A percentile compares a stretch with the other conserved stretches of the same genome.
These are phyloP conservation scores for Ctenicera cuprea DNA, from an alignment of 2,888 invertebrate species.

Conservation along the genomic window DNA sequence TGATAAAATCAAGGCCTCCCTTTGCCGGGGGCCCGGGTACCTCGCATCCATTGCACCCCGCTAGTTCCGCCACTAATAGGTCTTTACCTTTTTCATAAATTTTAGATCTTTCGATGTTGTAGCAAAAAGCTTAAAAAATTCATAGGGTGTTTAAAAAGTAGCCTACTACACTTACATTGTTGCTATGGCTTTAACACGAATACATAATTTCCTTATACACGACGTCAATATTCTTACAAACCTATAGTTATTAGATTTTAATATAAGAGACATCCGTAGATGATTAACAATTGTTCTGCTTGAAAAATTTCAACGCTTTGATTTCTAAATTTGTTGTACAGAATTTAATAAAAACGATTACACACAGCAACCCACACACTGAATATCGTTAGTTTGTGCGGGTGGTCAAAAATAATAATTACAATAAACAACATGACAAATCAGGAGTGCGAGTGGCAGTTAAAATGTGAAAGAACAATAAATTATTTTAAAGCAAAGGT, in stretches of 20 bases:
- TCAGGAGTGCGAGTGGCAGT: not conserved
- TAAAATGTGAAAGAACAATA: not conserved
- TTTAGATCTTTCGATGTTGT: not conserved
- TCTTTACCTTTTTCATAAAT: no score
- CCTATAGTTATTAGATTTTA: not conserved
- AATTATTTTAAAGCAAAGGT: not conserved
- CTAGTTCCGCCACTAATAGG: no score
- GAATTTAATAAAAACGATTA: conserved; percentile 1
- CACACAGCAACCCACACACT: not conserved
- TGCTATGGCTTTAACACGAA: not conserved
- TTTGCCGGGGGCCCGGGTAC: no score
- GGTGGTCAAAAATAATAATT: conserved; percentile 7
- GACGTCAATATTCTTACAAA: not conserved
- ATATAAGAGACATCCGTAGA: not conserved
- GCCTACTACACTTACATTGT: not conserved
- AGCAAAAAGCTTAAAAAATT: not conserved
- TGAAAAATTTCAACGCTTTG: not conserved
- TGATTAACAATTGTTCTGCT: conserved; percentile 1
- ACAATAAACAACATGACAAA: conserved; percentile 1
- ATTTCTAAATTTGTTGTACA: not conserved
- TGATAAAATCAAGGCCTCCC: no score
- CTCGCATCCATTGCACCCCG: no score
- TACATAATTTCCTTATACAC: conserved; percentile 6
- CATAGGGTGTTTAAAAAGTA: no score
- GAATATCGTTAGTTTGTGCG: not conserved